Base-by-base conservation (phyloP, 2,113 vertebrate genomes). In the Triplophysa dalaica region DNA sequence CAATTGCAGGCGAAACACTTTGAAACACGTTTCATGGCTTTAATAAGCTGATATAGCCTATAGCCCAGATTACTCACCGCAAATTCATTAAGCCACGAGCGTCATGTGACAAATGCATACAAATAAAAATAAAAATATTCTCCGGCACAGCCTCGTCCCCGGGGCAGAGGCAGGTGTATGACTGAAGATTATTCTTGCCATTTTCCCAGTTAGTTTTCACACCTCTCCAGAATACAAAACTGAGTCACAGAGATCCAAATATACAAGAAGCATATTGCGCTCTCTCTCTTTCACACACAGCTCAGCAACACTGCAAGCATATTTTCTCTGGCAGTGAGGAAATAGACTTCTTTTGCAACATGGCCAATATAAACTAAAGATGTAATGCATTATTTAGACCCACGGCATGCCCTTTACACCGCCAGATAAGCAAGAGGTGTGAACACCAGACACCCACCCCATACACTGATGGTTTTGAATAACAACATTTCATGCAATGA, bases 151-250 rank as follows among this genome's bases (percentile, higher is more conserved):
- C 10, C 64, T 61, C 13, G 38, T 90, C 83, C 82, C 86, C 65
- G 82, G 86, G 87, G 87, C 78, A 86, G 75, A 87, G 76, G 87
- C 88, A 91, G 87, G 84, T 90, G 87, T 80, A 83, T 69, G 80
- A 82, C 82, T 79, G 81, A 83, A 86, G 85, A 89, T 87, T 89
- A 86, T 84, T 82, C 84, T 17, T 80, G 79, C 75, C 79, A 78
- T 85, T 83, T 88, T 63, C 70, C 81, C 78, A 56, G 48, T 41
- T 75, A 83, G 63, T 60, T 62, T 84, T 50, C 70, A 60, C 74
- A 58, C 24, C 33, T 77, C 70, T 82, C 63, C n/a, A 43, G 41
- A 82, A 84, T 84, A 50, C 80, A 12, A 24, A 78, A 81, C 83
- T 78, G 58, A 62, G 50, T 79, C 75, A 70, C 75, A 45, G 73